phyloP scores from a whole-genome alignment of 2,888 invertebrate genomes.

The Carterocephalus palaemon region DNA sequence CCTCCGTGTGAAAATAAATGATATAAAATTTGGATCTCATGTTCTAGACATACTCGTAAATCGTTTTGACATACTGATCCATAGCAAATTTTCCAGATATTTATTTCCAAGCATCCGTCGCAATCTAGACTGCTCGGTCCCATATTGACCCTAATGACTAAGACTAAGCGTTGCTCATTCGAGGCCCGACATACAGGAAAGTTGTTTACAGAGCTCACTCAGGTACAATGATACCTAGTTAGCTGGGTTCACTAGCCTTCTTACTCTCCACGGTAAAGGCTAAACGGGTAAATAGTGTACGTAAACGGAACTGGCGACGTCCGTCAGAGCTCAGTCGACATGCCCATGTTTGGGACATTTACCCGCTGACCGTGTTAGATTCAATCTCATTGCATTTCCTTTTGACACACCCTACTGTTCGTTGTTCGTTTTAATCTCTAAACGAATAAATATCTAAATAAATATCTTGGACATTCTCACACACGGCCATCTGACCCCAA shows the following conservation, averaged over 20 bases:
- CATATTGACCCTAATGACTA: conserved; percentile 22
- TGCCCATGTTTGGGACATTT: conserved; percentile 59
- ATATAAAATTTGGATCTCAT: no score
- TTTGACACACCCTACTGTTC: conserved; percentile 37
- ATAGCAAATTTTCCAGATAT: no score
- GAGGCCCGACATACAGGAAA: conserved; percentile 23
- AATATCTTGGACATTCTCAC: no score
- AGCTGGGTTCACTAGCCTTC: conserved; percentile 48
- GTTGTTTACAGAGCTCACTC: conserved; percentile 39
- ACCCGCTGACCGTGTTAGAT: conserved; percentile 63
- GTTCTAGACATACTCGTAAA: no score
- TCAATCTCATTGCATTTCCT: conserved; percentile 49
- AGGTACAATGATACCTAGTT: conserved; percentile 37
- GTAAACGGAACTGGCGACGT: conserved; percentile 64
- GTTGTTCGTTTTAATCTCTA: conserved; percentile 15
- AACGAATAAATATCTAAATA: no score
- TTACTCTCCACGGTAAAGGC: conserved; percentile 58
- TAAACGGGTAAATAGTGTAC: conserved; percentile 61
- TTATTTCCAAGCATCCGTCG: no score
- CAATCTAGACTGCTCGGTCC: conserved; percentile 17
- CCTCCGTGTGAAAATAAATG: no score
- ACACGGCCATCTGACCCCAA: no score
- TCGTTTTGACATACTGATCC: no score
- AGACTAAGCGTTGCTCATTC: conserved; percentile 30
- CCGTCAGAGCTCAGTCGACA: conserved; percentile 54